Percentiles rank a stretch among this genome's conserved stretches.
phyloP scores from a whole-genome alignment of 2,113 vertebrate genomes.

The Callipepla squamata region DNA sequence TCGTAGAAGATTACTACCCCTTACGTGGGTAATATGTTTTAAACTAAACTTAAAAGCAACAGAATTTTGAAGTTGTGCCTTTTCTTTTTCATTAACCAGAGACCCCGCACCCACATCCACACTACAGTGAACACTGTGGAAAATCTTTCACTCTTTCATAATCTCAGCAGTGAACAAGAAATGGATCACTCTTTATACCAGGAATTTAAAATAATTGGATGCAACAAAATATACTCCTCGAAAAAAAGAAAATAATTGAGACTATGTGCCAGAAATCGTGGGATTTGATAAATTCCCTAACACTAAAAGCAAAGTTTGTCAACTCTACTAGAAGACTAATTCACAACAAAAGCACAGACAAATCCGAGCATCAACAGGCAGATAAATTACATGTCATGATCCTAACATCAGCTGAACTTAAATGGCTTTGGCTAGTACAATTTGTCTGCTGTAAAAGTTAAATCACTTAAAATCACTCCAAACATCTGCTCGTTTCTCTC shows the following conservation, averaged over 20 bases:
- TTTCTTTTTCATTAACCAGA: background rate
- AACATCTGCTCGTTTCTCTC: background rate
- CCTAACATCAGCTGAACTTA: background rate
- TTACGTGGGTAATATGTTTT: background rate
- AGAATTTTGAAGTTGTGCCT: rapidly evolving
- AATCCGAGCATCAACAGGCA: background rate
- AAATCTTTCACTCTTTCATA: background rate
- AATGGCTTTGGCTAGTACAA: background rate
- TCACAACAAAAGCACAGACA: background rate
- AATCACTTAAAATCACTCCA: background rate
- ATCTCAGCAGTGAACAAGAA: background rate
- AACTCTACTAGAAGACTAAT: background rate
- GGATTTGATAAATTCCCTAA: background rate
- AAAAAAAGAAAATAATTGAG: background rate
- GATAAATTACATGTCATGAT: background rate
- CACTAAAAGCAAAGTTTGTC: background rate
- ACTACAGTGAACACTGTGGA: background rate
- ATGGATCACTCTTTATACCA: rapidly evolving
- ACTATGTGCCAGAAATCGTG: background rate
- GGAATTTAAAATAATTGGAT: background rate
- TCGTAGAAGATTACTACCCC: background rate
- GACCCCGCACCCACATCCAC: background rate
- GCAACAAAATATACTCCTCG: background rate
- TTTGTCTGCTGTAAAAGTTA: background rate
- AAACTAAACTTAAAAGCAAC: background rate